Evolutionary conservation across 1,140 invertebrate genomes (phyloP).

Genomic region (Dendroctonus ponderosae): DNA sequence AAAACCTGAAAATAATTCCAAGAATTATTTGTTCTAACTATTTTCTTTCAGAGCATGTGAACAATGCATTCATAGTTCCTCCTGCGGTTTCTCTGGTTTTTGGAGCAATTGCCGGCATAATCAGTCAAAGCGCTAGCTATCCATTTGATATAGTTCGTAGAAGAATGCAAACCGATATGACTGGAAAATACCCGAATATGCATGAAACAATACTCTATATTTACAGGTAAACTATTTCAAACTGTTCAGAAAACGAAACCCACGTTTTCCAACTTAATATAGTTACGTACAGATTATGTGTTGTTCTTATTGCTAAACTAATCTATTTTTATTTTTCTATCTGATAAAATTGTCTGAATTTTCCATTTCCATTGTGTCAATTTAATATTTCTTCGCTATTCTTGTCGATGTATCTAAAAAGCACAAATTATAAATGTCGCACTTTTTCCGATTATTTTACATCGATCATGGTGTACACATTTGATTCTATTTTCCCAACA

Average conservation of each 20-base stretch:
- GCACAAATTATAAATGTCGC: too few species aligned
- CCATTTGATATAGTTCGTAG: constrained; percentile 90
- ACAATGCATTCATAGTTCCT: constrained; percentile 51
- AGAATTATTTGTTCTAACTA: background rate
- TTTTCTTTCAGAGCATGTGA: constrained; percentile 42
- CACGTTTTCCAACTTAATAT: constrained; percentile 61
- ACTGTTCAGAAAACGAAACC: constrained; percentile 62
- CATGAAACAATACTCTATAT: constrained; percentile 62
- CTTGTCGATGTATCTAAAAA: too few species aligned
- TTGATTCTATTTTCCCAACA: too few species aligned
- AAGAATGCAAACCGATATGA: constrained; percentile 76
- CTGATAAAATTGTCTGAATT: background rate
- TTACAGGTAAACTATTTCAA: constrained; percentile 60
- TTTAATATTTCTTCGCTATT: too few species aligned
- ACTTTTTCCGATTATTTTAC: too few species aligned
- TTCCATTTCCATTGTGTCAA: too few species aligned
- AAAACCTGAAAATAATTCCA: too few species aligned
- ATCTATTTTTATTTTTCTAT: background rate
- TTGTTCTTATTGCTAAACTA: too few species aligned
- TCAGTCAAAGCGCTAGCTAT: constrained; percentile 95
- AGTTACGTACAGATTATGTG: background rate
- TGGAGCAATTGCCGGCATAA: constrained; percentile 88
- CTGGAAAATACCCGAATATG: constrained; percentile 62
- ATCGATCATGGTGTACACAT: too few species aligned
- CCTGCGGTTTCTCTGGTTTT: constrained; percentile 69